A percentile compares a stretch with the other conserved stretches of the same genome.
Conservation (phyloP, 2,797 vertebrate genomes). For the Peromyscus eremicus region DNA sequence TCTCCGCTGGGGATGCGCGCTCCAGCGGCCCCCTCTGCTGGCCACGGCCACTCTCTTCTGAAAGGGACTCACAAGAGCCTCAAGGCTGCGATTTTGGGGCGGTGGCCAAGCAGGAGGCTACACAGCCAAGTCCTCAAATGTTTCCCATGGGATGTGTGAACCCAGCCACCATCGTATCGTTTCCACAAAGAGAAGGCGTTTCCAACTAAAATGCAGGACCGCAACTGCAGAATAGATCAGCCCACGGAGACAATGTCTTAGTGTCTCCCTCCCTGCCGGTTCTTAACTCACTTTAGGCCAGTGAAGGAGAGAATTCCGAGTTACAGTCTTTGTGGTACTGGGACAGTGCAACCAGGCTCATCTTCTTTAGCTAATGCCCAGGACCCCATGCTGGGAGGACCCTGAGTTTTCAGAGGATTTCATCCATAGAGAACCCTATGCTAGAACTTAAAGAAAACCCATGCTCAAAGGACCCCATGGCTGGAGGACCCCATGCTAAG, state of each 20-base stretch:
- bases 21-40: slow-evolving; percentile 77
- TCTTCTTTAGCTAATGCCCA: not conserved
- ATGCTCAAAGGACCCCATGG: not conserved
- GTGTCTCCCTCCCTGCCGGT: not conserved
- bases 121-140: not conserved
- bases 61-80: accelerated
- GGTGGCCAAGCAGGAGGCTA: not conserved
- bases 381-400: not conserved
- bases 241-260: accelerated
- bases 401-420: not conserved
- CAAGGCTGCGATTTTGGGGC: not conserved
- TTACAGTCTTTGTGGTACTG: not conserved
- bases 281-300: not conserved
- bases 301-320: not conserved
- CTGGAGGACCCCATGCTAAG: not conserved
- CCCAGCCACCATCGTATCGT: not conserved
- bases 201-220: not conserved
- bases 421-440: not conserved
- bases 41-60: not conserved
- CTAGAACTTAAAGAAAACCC: not conserved
- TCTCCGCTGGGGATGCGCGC: not conserved
- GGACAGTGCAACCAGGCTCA: not conserved
- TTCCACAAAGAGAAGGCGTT: not conserved
- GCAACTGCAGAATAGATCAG: not conserved
- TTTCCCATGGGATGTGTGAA: not conserved